Evolutionary conservation across 2,888 invertebrate genomes (phyloP).

Genomic region (Vesta saturnalis): DNA sequence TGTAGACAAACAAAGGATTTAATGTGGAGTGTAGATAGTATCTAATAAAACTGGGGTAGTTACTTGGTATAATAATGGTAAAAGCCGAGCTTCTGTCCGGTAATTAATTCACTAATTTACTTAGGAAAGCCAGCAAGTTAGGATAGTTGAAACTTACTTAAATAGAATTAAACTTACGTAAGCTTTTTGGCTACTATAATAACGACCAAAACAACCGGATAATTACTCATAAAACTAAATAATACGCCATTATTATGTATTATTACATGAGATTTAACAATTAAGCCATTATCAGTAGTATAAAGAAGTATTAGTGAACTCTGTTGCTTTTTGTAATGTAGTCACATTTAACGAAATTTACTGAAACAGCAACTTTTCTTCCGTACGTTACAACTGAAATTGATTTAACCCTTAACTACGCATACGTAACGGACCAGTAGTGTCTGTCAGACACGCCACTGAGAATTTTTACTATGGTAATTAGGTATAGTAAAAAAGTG

Average conservation of each 20-base stretch:
- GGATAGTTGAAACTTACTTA: conserved; percentile 20
- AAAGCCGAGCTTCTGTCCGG: conserved; percentile 25
- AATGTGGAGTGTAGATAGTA: conserved; percentile 10
- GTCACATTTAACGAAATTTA: too few species aligned
- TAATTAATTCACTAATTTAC: conserved; percentile 36
- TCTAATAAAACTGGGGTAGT: conserved; percentile 19
- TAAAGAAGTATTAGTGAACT: too few species aligned
- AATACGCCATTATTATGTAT: background rate
- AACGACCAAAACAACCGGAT: conserved; percentile 17
- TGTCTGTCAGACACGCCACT: too few species aligned
- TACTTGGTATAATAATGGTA: conserved; percentile 22
- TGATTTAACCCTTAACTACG: too few species aligned
- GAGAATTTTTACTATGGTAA: too few species aligned
- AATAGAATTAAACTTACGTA: conserved; percentile 28
- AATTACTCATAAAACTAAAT: conserved; percentile 22
- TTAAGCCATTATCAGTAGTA: too few species aligned
- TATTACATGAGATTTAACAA: too few species aligned
- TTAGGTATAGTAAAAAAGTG: too few species aligned
- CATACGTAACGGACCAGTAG: too few species aligned
- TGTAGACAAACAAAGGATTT: conserved; percentile 18
- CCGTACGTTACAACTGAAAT: too few species aligned
- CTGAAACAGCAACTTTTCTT: too few species aligned
- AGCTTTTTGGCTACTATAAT: conserved; percentile 24
- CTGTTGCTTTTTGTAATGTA: too few species aligned
- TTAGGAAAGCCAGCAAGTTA: conserved; percentile 29